Conservation (phyloP, 2,888 invertebrate species). For the Eupithecia centaureata region DNA sequence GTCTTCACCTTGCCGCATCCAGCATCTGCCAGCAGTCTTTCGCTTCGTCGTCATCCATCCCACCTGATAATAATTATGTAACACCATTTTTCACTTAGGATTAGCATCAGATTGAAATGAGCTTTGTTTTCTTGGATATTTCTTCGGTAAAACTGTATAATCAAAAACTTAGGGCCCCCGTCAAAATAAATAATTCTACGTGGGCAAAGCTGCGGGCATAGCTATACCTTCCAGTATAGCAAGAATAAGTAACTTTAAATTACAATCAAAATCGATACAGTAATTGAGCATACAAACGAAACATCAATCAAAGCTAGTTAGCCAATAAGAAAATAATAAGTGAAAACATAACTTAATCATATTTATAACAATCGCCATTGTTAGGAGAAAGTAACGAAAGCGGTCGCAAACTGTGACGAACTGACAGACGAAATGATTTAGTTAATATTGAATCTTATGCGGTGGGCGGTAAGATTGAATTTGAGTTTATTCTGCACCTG, state of each 20-base stretch:
- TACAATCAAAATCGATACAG: background rate
- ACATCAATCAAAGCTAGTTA: background rate
- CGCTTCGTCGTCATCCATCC: too few species aligned
- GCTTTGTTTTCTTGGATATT: too few species aligned
- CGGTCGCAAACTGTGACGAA: constrained; percentile 58
- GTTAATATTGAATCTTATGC: background rate
- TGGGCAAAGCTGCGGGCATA: too few species aligned
- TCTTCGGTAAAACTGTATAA: too few species aligned
- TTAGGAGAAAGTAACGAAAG: constrained; percentile 60
- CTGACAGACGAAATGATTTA: constrained; percentile 38
- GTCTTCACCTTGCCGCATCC: too few species aligned
- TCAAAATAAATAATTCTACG: too few species aligned
- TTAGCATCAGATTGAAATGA: too few species aligned
- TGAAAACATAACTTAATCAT: constrained; percentile 53
- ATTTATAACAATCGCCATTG: constrained; percentile 49
- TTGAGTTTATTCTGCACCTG: background rate
- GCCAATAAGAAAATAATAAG: constrained; percentile 17
- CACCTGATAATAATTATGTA: too few species aligned
- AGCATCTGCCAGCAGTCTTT: too few species aligned
- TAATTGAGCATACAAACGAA: constrained; percentile 7
- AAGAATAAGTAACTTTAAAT: background rate
- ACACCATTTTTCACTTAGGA: too few species aligned
- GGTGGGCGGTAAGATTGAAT: background rate
- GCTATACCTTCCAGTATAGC: too few species aligned
- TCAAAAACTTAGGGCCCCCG: too few species aligned